These are phyloP conservation scores for Temnothorax ravouxi DNA, from an alignment of 2,888 invertebrate genomes.

Conservation along the genomic window DNA sequence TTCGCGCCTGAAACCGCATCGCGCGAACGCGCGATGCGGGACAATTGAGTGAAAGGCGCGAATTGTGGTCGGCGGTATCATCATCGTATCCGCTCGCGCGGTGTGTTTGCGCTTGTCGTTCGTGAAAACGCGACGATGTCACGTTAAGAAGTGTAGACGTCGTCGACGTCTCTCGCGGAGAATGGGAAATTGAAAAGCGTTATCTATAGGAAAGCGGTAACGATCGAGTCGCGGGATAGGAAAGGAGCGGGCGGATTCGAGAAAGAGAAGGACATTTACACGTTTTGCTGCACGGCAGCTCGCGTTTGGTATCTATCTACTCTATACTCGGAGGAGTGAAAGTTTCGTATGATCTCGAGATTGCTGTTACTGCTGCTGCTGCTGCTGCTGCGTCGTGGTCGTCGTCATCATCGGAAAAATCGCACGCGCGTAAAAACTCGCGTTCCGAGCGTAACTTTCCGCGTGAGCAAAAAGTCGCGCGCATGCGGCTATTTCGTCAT, in stretches of 20 bases:
- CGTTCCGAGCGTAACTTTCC: slow-evolving; percentile 9
- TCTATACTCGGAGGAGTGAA: slow-evolving; percentile 60
- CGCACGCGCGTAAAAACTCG: slow-evolving; percentile 49
- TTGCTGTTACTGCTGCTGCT: background rate
- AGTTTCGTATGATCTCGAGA: slow-evolving; percentile 59
- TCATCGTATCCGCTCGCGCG: slow-evolving; percentile 33
- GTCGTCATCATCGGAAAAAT: slow-evolving; percentile 53
- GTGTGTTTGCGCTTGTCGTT: slow-evolving; percentile 21
- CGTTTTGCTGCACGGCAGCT: slow-evolving; percentile 26
- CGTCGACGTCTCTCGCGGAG: slow-evolving; percentile 24
- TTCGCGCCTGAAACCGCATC: slow-evolving; percentile 41
- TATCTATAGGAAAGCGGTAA: slow-evolving; percentile 58
- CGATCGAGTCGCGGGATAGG: slow-evolving; percentile 21
- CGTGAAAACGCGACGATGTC: slow-evolving; percentile 31
- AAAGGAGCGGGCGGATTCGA: background rate
- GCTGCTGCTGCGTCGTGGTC: background rate
- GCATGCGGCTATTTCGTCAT: background rate
- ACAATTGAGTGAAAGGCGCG: slow-evolving; percentile 55
- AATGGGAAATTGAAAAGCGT: slow-evolving; percentile 40
- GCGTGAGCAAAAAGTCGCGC: slow-evolving; percentile 6
- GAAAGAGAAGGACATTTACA: slow-evolving; percentile 53
- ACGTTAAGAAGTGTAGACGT: slow-evolving; percentile 25
- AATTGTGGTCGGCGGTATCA: slow-evolving; percentile 54
- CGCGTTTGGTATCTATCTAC: background rate
- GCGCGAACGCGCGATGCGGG: slow-evolving; percentile 30